Base-by-base conservation (phyloP, 1,140 invertebrate genomes). In the Orius insidiosus region DNA sequence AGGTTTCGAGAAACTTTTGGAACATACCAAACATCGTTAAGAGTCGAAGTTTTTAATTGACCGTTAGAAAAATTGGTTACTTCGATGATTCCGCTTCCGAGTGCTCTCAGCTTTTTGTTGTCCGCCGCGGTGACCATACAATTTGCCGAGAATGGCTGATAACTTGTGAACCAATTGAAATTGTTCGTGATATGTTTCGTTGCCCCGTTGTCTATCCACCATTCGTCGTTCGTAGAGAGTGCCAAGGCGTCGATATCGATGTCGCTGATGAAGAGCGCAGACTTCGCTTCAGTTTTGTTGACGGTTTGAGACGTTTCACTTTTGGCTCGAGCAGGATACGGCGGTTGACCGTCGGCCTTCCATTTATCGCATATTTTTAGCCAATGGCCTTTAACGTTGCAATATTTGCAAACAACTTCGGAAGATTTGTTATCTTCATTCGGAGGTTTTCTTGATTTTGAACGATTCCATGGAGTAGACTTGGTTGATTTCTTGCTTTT, bases 201-300 rank as follows among this genome's bases (percentile, higher is more conserved):
- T 18, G 58, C 58, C 18, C 59, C 59, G 43, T 59, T 59, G 40
- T 59, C 52, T 32, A 59, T 48, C 50, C 50, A 56, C 59, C 56
- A 59, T 15, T 47, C 53, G 11, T 47, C 45, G n/a, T 33, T 33
- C n/a, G 32, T 33, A n/a, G 32, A 7, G 6, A n/a, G 6, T 6
- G 32, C n/a, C 6, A 7, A 7, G n/a, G n/a, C 32, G 32, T 33
- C 32, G n/a, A 6, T 33, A n/a, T n/a, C n/a, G 6, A 33, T 33
- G 6, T 6, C 6, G 32, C 6, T 33, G 6, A 33, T 6, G 32
- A n/a, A 6, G n/a, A 33, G 6, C n/a, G 6, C 32, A 6, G 32
- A 33, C 6, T 33, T 33, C n/a, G 32, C 6, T n/a, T 33, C 32
- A 33, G n/a, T n/a, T n/a, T 6, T 33, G 32, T 33, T 33, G 6